Conservation (phyloP, 2,797 vertebrate genomes). For the Rhabdomys pumilio region DNA sequence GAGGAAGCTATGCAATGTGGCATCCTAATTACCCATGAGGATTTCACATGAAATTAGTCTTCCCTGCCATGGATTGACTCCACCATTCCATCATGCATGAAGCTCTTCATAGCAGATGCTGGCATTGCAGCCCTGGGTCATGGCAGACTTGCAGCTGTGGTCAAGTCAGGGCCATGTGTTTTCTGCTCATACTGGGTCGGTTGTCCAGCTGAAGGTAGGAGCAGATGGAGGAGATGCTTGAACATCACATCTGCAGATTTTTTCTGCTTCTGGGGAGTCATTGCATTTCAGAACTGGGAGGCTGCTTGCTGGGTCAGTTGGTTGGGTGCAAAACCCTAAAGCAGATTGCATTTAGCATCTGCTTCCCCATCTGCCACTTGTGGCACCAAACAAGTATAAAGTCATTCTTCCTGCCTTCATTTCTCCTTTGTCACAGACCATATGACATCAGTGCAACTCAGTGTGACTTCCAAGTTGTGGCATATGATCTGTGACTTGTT, state of each 20-base stretch:
- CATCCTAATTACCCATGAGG: constrained; percentile 66
- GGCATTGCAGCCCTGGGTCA: not conserved
- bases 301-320: not conserved
- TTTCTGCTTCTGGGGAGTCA: not conserved
- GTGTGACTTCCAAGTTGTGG: not conserved
- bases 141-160: not conserved
- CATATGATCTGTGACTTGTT: not conserved
- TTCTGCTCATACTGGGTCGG: not conserved
- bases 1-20: not conserved
- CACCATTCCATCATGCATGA: not conserved
- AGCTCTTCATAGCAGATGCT: constrained; percentile 17
- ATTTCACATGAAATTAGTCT: constrained; percentile 67
- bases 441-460: not conserved
- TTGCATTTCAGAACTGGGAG: not conserved
- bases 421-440: not conserved
- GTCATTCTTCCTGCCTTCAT: not conserved
- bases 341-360: not conserved
- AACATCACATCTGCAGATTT: not conserved
- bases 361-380: not conserved
- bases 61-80: constrained; percentile 37
- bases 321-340: not conserved
- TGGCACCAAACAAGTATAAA: not conserved
- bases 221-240: not conserved
- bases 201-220: constrained; percentile 11
- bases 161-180: not conserved